A percentile compares a stretch with the other conserved stretches of the same genome.
These are phyloP conservation scores for Brevipalpus yothersi DNA, from an alignment of 1,140 invertebrate species.

Conservation along the genomic window DNA sequence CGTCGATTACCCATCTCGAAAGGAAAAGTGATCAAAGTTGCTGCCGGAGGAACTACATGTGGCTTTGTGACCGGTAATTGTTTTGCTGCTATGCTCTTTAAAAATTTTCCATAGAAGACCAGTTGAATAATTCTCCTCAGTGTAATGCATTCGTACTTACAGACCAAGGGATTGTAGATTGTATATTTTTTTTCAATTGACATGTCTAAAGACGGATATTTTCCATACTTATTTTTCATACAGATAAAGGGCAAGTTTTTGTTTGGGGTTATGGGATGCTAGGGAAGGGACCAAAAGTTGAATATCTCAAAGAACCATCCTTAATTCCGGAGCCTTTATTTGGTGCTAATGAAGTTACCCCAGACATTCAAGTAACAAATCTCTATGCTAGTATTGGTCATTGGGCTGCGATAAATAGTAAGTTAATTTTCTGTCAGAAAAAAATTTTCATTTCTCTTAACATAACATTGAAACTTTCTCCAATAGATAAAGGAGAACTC, in stretches of 20 bases:
- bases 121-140: too few species aligned
- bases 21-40: constrained; percentile 36
- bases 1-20: constrained; percentile 33
- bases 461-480: neutral
- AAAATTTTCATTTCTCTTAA: neutral
- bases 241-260: constrained; percentile 55
- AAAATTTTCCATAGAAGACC: too few species aligned
- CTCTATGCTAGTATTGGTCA: constrained; percentile 40
- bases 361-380: constrained; percentile 30
- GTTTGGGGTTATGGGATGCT: constrained; percentile 81
- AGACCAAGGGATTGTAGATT: too few species aligned
- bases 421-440: constrained; percentile 4
- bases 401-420: constrained; percentile 43
- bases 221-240: constrained; percentile 5
- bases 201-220: neutral
- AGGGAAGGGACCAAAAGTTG: constrained; percentile 54
- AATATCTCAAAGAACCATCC: constrained; percentile 34
- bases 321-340: constrained; percentile 51
- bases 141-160: neutral
- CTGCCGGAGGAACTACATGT: constrained; percentile 63
- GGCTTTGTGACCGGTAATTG: constrained; percentile 43
- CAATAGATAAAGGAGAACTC: constrained; percentile 35
- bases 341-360: constrained; percentile 53
- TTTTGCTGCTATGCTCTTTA: too few species aligned
- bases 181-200: too few species aligned